phyloP scores from a whole-genome alignment of 2,888 invertebrate species.

The Eristalinus sepulchralis region DNA sequence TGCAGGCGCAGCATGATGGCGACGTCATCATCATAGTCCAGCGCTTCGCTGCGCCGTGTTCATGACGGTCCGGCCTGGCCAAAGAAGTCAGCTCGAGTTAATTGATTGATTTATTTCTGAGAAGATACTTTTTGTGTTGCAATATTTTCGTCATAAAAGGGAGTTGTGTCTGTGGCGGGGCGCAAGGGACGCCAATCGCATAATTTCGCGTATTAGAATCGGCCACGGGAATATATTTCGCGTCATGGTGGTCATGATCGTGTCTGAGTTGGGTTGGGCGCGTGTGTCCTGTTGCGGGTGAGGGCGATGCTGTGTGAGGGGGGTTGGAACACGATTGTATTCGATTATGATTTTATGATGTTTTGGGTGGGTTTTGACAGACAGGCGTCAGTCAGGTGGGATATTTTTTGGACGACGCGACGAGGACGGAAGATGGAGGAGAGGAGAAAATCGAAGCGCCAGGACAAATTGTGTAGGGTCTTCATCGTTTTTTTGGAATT shows the following conservation, averaged over 20 bases:
- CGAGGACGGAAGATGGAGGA: not conserved
- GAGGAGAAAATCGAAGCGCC: conserved; percentile 7
- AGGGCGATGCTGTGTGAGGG: no score
- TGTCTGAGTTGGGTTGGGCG: not conserved
- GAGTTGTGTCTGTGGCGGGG: conserved; percentile 2
- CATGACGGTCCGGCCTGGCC: conserved; percentile 34
- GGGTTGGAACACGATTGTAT: conserved; percentile 19
- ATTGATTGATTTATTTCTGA: conserved; percentile 81
- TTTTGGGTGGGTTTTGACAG: conserved; percentile 68
- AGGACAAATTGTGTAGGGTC: conserved; percentile 56
- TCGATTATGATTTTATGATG: conserved; percentile 69
- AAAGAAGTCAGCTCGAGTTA: conserved; percentile 76
- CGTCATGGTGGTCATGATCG: conserved; percentile 64
- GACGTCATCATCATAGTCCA: conserved; percentile 48
- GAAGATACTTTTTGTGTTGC: conserved; percentile 72
- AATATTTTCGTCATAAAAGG: conserved; percentile 44
- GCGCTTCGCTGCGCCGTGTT: conserved; percentile 34
- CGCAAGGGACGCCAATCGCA: conserved; percentile 37
- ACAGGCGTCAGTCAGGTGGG: conserved; percentile 61
- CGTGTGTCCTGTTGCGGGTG: not conserved
- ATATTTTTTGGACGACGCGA: conserved; percentile 11
- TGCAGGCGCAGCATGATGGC: conserved; percentile 40
- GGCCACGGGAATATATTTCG: conserved; percentile 64
- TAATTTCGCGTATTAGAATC: conserved; percentile 64
- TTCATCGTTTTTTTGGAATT: conserved; percentile 21